Evolutionary conservation across 2,797 vertebrate species (phyloP).

Genomic region (Poecilia picta): DNA sequence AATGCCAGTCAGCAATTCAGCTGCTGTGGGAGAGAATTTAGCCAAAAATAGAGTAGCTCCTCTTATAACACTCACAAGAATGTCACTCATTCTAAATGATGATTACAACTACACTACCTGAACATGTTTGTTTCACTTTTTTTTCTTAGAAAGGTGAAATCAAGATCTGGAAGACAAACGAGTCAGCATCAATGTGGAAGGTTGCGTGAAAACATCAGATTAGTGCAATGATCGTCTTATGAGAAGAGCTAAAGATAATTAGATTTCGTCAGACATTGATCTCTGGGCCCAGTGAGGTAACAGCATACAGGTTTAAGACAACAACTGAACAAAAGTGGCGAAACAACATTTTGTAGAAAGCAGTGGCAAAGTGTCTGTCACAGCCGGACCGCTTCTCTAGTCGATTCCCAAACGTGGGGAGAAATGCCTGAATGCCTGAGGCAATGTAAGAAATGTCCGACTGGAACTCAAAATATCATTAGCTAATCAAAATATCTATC

Average conservation of each 20-base stretch:
- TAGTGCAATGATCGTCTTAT: background rate
- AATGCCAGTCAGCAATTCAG: constrained; percentile 65
- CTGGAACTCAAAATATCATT: background rate
- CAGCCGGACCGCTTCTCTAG: background rate
- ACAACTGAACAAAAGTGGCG: background rate
- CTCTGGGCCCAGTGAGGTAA: constrained; percentile 5
- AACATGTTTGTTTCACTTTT: constrained; percentile 17
- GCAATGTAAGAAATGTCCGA: background rate
- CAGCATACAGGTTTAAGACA: background rate
- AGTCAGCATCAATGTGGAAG: constrained; percentile 31
- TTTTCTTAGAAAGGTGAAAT: constrained; percentile 6
- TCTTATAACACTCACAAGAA: constrained; percentile 24
- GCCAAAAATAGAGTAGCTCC: constrained; percentile 23
- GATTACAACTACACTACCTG: background rate
- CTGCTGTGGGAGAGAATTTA: constrained; percentile 34
- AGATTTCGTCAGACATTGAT: constrained; percentile 19
- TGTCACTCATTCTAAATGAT: background rate
- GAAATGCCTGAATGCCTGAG: background rate
- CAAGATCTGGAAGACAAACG: constrained; percentile 22
- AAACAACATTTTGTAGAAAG: background rate
- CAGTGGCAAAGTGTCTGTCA: background rate
- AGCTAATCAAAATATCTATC: too few relatives aligned
- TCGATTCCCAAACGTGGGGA: too few relatives aligned
- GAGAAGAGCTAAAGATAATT: constrained; percentile 7
- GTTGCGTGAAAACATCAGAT: constrained; percentile 39